Base-by-base conservation (phyloP, 2,888 invertebrate genomes). In the Sminthurides aquaticus region DNA sequence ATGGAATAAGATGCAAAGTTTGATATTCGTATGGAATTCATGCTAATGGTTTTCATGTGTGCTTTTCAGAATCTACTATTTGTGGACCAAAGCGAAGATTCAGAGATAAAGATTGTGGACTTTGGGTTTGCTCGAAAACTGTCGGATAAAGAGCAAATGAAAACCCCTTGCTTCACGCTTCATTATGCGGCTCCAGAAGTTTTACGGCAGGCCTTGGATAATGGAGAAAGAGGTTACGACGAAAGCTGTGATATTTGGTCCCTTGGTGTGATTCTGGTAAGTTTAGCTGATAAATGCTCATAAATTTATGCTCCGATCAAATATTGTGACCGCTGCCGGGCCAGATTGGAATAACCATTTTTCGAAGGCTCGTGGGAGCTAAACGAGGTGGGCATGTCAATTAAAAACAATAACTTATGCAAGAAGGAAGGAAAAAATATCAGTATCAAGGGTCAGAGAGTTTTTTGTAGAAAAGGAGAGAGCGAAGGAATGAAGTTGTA, bases 181-280 rank as follows among this genome's bases (percentile, higher is more conserved):
- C 89, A 90, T 75, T 98, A 97, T 80, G 97, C 95, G 15, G 65
- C 67, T 29, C 97, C 97, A 0, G 97, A 98, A 78, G 91, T 96
- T 15, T 82, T 98, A 55, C 82, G 84, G 25, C 84, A 85, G 71
- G 85, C 78, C 24, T 77, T 77, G 62, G 68, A 68, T 63, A 69
- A 71, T 64, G 67, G 68, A 62, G 71, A 70, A 54, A 64, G 67
- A 59, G 71, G 89, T 29, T 97, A 97, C 80, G 91, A 92, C 71
- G 89, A 93, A 78, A 88, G 90, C 76, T 95, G 95, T 81, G 98
- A 98, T 81, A 81, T 96, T 66, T 98, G 97, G 94, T 92, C 94
- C 73, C 82, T 98, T 0, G 98, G 98, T 0, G 95, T 95, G 1
- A 91, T 96, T 71, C 81, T 95, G 78, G 88, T 88, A 74, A 81